A percentile compares a stretch with the other conserved stretches of the same genome.
phyloP scores from a whole-genome alignment of 2,797 vertebrate species.

The Premnoplex brunnescens region DNA sequence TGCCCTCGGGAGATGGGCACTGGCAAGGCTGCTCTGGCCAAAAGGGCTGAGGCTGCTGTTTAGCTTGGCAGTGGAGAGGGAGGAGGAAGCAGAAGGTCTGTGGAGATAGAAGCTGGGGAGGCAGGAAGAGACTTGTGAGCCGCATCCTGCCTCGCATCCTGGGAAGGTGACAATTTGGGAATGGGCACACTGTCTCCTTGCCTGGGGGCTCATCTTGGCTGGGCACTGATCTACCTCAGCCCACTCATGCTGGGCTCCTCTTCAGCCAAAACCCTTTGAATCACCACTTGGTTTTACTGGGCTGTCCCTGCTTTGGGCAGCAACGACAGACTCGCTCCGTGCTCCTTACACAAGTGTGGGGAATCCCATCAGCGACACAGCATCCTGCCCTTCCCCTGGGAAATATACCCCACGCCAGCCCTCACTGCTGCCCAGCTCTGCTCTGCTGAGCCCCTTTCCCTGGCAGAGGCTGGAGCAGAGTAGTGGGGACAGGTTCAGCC shows the following conservation, averaged over 20 bases:
- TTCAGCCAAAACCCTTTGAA: not conserved
- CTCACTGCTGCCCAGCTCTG: not conserved
- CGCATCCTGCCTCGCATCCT: conserved; percentile 68
- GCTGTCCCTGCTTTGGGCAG: not conserved
- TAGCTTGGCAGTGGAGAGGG: conserved; percentile 52
- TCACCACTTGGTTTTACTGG: not conserved
- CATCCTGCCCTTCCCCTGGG: not conserved
- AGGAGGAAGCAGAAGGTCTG: conserved; percentile 77
- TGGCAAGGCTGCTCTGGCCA: not conserved
- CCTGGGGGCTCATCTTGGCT: not conserved
- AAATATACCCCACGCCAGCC: accelerated
- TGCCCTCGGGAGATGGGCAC: not conserved
- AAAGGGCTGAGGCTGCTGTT: conserved; percentile 55
- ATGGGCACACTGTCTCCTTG: not conserved
- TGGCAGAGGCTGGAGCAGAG: not conserved
- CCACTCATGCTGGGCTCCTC: not conserved
- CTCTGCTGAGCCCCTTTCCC: not conserved
- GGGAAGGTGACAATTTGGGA: not conserved
- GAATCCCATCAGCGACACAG: not conserved
- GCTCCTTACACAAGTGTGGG: not conserved
- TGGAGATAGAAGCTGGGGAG: conserved; percentile 63
- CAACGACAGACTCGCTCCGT: not conserved
- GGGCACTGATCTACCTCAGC: not conserved
- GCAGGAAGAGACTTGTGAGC: conserved; percentile 71
- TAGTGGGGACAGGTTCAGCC: not conserved